Evolutionary conservation across 2,113 vertebrate genomes (phyloP).

Genomic region (Falco punctatus): DNA sequence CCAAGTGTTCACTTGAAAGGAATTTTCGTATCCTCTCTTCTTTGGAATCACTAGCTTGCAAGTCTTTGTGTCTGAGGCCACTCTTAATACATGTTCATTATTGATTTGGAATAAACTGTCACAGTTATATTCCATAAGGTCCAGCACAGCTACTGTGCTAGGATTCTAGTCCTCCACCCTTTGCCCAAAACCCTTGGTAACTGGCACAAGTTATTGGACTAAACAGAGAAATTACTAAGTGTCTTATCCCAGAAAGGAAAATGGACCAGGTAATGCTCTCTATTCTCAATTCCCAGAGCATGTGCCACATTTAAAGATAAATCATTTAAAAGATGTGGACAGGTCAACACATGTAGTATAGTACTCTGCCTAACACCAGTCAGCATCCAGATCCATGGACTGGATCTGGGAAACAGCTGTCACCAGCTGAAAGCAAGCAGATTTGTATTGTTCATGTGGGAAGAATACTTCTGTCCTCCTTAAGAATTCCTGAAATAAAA

Average conservation of each 20-base stretch:
- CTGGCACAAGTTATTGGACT: not conserved
- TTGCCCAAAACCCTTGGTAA: not conserved
- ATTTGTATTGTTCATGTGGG: not conserved
- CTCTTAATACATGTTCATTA: not conserved
- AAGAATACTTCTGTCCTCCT: not conserved
- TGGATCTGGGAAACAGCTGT: not conserved
- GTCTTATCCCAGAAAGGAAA: not conserved
- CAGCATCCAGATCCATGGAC: not conserved
- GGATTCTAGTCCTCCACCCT: not conserved
- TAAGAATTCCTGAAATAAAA: not conserved
- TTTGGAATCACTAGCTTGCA: not conserved
- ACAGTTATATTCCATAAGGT: not conserved
- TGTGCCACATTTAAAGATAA: not conserved
- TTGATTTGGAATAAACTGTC: not conserved
- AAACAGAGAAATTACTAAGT: not conserved
- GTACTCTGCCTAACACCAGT: not conserved
- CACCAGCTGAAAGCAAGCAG: not conserved
- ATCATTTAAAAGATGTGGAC: not conserved
- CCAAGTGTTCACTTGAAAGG: not conserved
- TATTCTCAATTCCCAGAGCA: not conserved
- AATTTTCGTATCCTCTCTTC: not conserved
- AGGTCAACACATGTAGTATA: not conserved
- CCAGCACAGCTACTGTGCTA: not conserved
- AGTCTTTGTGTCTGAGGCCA: not conserved
- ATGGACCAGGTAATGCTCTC: not conserved